Base-by-base conservation (phyloP, 2,113 vertebrate species). In the Andinoacara biseriatus region DNA sequence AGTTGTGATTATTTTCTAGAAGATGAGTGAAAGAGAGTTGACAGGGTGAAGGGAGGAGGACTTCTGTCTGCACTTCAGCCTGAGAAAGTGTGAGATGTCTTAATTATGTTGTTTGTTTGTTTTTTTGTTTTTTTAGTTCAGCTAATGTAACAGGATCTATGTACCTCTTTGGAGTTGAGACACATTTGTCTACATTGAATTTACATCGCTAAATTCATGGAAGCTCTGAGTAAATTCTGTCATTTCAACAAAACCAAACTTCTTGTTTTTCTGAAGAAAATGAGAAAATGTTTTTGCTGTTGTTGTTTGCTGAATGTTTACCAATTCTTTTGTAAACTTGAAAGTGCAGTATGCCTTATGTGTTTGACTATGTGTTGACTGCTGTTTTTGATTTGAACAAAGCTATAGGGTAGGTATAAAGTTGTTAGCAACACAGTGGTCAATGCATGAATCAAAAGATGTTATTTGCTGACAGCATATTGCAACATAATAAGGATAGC, bases 251-350 rank as follows among this genome's bases (percentile, higher is more conserved):
- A 3, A 78, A 33, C 10, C 54, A 17, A 72, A 58, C 29, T 10
- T 86, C 56, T 72, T 77, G 56, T 78, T 33, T 65, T 52, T 81
- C 10, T 84, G n/a, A 13, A 57, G 13, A 57, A 22, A 26, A 76
- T n/a, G 18, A 74, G 11, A 49, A 52, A 20, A 35, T 83, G 87
- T 87, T 91, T 88, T 93, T 92, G 90, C 89, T 94, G 91, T 92
- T 93, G 92, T 94, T 94, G 90, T 87, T 74, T 57, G 5, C 40
- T 62, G 52, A 81, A 80, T 84, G 85, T 94, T 87, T 91, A 86
- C 87, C 67, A 40, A 74, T 84, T 84, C 0, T 79, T 83, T 86
- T 86, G 76, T 83, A 77, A 85, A 84, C 65, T 67, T 69, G 7
- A 85, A 85, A 38, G 10, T 22, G 62, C 20, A 65, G n/a, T 26